Evolutionary conservation across 2,797 vertebrate genomes (phyloP).

Genomic region (Muscicapa striata): DNA sequence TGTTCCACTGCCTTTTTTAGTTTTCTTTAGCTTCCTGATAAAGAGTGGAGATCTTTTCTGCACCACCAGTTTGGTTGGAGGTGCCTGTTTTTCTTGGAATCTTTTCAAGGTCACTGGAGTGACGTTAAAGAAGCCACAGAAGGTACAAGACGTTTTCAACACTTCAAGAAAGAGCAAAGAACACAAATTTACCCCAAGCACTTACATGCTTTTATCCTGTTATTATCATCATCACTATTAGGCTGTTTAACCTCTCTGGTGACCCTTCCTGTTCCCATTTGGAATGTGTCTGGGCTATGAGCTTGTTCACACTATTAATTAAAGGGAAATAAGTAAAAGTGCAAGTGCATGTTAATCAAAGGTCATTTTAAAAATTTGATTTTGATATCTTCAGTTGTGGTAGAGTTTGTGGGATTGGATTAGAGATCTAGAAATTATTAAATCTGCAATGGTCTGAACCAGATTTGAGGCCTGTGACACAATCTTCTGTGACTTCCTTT

Average conservation of each 20-base stretch:
- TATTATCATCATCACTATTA: not conserved
- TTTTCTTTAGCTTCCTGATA: not conserved
- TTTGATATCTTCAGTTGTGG: not conserved
- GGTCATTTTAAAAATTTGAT: not conserved
- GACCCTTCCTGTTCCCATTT: not conserved
- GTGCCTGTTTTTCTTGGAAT: not conserved
- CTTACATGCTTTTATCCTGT: not conserved
- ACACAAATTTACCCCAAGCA: not conserved
- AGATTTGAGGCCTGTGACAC: not conserved
- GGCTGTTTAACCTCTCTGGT: not conserved
- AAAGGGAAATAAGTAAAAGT: not conserved
- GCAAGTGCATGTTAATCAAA: not conserved
- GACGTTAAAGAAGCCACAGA: not conserved
- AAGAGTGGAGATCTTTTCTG: not conserved
- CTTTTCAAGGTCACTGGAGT: not conserved
- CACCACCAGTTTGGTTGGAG: not conserved
- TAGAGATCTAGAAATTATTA: not conserved
- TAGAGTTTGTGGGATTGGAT: not conserved
- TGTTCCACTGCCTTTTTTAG: not conserved
- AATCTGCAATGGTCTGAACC: not conserved
- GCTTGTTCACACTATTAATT: not conserved
- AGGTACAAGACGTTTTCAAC: not conserved
- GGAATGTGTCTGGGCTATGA: not conserved
- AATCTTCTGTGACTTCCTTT: not conserved
- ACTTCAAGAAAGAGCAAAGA: not conserved